A percentile compares a stretch with the other conserved stretches of the same genome.
Conservation (phyloP, 30 jellyfish, hydroid and myxozoan genomes). For the Phacellophora camtschatica region DNA sequence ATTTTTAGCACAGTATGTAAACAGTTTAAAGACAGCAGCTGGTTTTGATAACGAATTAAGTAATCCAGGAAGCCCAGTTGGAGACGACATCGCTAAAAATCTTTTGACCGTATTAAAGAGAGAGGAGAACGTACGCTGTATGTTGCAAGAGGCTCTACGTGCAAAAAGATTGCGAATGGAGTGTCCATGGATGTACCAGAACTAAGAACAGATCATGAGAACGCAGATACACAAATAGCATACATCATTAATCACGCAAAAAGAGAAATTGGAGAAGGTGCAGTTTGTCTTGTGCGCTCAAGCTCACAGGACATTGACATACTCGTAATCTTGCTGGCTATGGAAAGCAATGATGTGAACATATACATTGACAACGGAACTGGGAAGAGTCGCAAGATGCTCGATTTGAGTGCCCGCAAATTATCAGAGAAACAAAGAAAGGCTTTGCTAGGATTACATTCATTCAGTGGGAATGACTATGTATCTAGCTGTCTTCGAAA, state of each 20-base stretch:
- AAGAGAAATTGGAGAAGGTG: slow-evolving; percentile 18
- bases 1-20: slow-evolving; percentile 17
- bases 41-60: slow-evolving; percentile 8
- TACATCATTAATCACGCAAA: slow-evolving; percentile 25
- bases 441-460: slow-evolving; percentile 18
- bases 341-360: neutral
- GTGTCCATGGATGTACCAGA: slow-evolving; percentile 33
- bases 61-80: slow-evolving; percentile 54
- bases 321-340: slow-evolving; percentile 13
- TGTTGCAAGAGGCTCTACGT: slow-evolving; percentile 9
- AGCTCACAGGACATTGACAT: slow-evolving; percentile 19
- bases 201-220: slow-evolving; percentile 33
- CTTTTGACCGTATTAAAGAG: slow-evolving; percentile 25
- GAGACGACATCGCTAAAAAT: slow-evolving; percentile 32
- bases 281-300: slow-evolving; percentile 22
- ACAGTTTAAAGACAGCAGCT: neutral
- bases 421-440: neutral
- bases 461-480: slow-evolving; percentile 30
- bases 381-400: slow-evolving; percentile 14
- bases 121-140: slow-evolving; percentile 7
- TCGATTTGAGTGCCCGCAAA: slow-evolving; percentile 20
- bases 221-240: slow-evolving; percentile 48
- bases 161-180: slow-evolving; percentile 28
- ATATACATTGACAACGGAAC: slow-evolving; percentile 26
- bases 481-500: slow-evolving; percentile 9